Evolutionary conservation across 2,797 vertebrate species (phyloP).

Genomic region (Micromesistius poutassou): DNA sequence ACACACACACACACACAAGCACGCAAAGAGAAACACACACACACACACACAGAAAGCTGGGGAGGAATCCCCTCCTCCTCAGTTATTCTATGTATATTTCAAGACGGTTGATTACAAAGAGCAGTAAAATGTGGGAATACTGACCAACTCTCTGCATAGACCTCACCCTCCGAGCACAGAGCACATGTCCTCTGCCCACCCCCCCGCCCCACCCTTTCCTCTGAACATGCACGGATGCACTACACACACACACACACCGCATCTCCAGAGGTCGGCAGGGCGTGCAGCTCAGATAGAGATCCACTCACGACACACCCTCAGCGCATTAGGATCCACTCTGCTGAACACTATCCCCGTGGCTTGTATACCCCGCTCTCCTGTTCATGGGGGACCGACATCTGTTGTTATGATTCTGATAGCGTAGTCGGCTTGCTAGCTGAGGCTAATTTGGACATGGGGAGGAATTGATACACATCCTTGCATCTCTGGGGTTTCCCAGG

Average conservation of each 20-base stretch:
- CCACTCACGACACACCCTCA: constrained; percentile 44
- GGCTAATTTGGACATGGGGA: background rate
- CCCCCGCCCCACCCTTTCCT: constrained; percentile 16
- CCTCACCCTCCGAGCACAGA: constrained; percentile 30
- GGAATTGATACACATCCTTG: background rate
- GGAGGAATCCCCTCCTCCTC: background rate
- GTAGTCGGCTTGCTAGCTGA: background rate
- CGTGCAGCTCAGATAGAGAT: constrained; percentile 40
- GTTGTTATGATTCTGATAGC: constrained; percentile 36
- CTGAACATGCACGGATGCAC: constrained; percentile 17
- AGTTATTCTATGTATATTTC: background rate
- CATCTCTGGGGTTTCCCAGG: background rate
- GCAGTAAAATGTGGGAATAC: constrained; percentile 20
- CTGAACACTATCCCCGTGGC: constrained; percentile 31
- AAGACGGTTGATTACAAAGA: background rate
- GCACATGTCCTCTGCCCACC: constrained; percentile 31
- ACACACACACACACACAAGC: background rate
- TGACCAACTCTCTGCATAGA: constrained; percentile 33
- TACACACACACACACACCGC: constrained; percentile 13
- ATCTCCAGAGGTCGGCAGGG: constrained; percentile 27
- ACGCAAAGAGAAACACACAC: background rate
- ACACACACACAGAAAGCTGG: background rate
- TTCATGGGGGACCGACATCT: constrained; percentile 7
- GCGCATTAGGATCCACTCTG: constrained; percentile 45
- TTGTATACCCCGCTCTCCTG: background rate